These are phyloP conservation scores for Trichonephila inaurata DNA, from an alignment of 1,140 invertebrate species.

Conservation along the genomic window DNA sequence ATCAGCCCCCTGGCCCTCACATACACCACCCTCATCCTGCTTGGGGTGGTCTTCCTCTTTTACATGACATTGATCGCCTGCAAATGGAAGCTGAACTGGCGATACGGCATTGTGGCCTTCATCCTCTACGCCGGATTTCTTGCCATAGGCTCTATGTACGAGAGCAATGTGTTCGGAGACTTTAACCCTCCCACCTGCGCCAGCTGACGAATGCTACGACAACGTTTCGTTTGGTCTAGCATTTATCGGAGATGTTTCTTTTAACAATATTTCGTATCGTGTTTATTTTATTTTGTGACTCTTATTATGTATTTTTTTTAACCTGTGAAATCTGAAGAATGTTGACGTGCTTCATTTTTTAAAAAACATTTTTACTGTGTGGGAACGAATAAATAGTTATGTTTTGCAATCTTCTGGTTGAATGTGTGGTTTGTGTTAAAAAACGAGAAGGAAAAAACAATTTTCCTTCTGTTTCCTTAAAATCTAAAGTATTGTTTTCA, in stretches of 20 bases:
- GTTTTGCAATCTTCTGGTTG: neutral
- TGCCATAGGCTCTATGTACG: slow-evolving; percentile 65
- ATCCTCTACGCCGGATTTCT: slow-evolving; percentile 72
- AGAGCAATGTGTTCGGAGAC: slow-evolving; percentile 75
- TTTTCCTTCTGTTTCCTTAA: no score
- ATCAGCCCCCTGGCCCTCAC: slow-evolving; percentile 77
- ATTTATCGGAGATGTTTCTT: slow-evolving; percentile 45
- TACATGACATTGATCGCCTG: slow-evolving; percentile 46
- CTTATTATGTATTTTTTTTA: neutral
- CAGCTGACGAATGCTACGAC: slow-evolving; percentile 81
- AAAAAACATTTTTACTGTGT: neutral
- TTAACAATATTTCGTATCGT: neutral
- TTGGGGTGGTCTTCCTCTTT: slow-evolving; percentile 69
- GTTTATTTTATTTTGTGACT: neutral
- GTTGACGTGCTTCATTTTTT: neutral
- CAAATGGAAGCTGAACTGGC: slow-evolving; percentile 76
- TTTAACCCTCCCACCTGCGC: slow-evolving; percentile 71
- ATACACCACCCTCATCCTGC: slow-evolving; percentile 77
- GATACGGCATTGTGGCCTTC: slow-evolving; percentile 72
- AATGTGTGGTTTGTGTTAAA: neutral
- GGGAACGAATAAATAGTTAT: slow-evolving; percentile 8
- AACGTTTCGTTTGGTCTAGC: neutral
- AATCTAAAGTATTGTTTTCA: no score
- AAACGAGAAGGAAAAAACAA: no score
- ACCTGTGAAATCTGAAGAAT: neutral